phyloP scores from a whole-genome alignment of 2,113 vertebrate genomes.

The Ictalurus furcatus region DNA sequence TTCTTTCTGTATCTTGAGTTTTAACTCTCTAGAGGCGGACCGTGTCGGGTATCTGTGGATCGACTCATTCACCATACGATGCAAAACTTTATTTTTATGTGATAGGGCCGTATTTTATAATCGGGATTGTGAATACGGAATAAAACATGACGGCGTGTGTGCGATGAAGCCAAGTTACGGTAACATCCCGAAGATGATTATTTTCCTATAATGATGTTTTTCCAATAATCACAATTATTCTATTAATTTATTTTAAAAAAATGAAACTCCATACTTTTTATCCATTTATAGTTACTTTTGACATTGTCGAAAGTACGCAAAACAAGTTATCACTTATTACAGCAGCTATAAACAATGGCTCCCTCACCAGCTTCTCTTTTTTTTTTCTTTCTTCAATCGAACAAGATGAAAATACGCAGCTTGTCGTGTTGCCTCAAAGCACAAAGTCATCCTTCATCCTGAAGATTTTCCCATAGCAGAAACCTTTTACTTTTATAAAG shows the following conservation, averaged over 20 bases:
- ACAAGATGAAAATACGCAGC: not conserved
- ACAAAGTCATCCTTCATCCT: not conserved
- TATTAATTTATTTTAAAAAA: not conserved
- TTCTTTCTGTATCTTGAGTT: not conserved
- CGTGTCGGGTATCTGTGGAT: not conserved
- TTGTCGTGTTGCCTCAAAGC: not conserved
- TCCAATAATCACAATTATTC: not conserved
- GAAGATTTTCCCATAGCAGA: not conserved
- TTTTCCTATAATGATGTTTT: not conserved
- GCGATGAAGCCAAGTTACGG: not conserved
- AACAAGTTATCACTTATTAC: not conserved
- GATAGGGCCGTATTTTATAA: not conserved
- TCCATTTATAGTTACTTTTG: not conserved
- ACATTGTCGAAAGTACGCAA: not conserved
- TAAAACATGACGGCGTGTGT: not conserved
- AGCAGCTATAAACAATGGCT: no score
- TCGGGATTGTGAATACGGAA: not conserved
- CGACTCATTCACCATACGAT: not conserved
- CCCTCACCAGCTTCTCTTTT: no score
- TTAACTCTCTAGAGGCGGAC: not conserved
- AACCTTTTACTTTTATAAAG: not conserved
- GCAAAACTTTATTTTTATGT: not conserved
- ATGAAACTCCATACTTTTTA: not conserved
- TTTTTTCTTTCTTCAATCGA: no score
- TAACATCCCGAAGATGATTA: not conserved